Base-by-base conservation (phyloP, 2,797 vertebrate species). In the Eleutherodactylus coqui region DNA sequence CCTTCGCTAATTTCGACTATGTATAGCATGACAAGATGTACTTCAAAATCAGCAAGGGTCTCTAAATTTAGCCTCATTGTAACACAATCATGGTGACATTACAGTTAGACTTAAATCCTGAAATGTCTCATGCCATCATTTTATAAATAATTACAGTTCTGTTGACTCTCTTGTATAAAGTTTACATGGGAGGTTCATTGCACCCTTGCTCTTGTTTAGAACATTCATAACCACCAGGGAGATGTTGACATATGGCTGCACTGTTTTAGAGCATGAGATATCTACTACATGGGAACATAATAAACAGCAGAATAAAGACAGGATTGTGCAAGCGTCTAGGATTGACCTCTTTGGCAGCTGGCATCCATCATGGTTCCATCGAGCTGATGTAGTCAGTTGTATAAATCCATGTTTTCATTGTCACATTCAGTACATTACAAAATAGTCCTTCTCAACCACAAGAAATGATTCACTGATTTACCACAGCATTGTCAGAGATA, bases 121-220 rank as follows among this genome's bases (percentile, higher is more conserved):
- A 96, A 94, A 95, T 96, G 96, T 96, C 96, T 96, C 96, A 96
- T 96, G 96, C 95, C 94, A 95, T 94, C 94, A 95, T 95, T 96
- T 97, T 97, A 95, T 99, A 98, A 99, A 99, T 99, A 99, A 98
- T 99, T 98, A 98, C 93, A 97, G 96, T 98, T 98, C 96, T 96
- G 97, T 96, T 96, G 96, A 97, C 97, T 96, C 96, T 96, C 96
- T 98, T 98, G 96, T 96, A 96, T 96, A 99, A 98, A 97, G 97
- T 99, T 99, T 99, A 98, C 96, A 96, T 95, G 96, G 96, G 95
- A 97, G 96, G 97, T 97, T 99, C 97, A 99, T 94, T 96, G 96
- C 97, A 97, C 97, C 96, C 97, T 97, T 93, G 96, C 97, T 96
- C 96, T 98, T 99, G 97, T 99, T 99, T 98, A 96, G 96, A 98